These are phyloP conservation scores for Ericerus pela DNA, from an alignment of 1,140 invertebrate genomes.

Conservation along the genomic window DNA sequence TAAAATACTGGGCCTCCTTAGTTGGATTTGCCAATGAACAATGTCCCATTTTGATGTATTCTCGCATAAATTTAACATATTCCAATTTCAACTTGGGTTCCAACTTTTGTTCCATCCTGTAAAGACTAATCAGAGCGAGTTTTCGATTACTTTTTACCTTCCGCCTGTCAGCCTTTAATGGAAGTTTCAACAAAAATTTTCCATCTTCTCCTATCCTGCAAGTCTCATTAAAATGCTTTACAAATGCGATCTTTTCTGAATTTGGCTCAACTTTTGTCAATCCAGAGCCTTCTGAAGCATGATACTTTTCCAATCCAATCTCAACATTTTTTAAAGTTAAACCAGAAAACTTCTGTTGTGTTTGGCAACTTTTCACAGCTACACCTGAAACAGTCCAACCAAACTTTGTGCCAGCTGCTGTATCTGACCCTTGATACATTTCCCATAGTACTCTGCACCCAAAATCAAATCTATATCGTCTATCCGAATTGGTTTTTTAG, in stretches of 20 bases:
- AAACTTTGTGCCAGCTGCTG: not conserved
- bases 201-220: not conserved
- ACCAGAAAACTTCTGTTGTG: not conserved
- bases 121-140: not conserved
- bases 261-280: not conserved
- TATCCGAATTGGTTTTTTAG: not conserved
- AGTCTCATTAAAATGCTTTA: not conserved
- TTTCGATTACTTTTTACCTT: not conserved
- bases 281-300: not conserved
- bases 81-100: not conserved
- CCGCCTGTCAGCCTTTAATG: not conserved
- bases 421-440: too few relatives aligned
- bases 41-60: conserved; percentile 27
- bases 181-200: conserved; percentile 3
- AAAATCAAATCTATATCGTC: conserved; percentile 1
- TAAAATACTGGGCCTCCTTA: conserved; percentile 19
- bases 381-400: conserved; percentile 1
- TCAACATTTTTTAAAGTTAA: not conserved
- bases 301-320: not conserved
- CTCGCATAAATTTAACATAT: conserved; percentile 24
- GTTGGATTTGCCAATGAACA: conserved; percentile 21
- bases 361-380: too few relatives aligned
- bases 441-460: not conserved
- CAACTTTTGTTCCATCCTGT: too few relatives aligned
- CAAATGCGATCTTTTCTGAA: not conserved